phyloP scores from a whole-genome alignment of 2,888 invertebrate species.

The Gastracanthus pulcherrimus region DNA sequence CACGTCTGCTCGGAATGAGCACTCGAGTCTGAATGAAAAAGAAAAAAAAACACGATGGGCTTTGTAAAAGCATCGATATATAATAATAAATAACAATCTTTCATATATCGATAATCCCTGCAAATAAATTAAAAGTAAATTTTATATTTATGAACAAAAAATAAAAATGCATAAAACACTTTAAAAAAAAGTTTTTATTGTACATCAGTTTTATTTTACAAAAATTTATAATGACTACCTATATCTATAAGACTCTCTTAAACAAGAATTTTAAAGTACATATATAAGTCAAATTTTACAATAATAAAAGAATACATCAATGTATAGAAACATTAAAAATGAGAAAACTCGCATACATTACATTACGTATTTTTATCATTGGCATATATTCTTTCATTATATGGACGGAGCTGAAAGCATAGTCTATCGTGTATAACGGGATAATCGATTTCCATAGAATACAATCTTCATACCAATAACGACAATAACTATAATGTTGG shows the following conservation, averaged over 20 bases:
- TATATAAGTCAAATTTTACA: neutral
- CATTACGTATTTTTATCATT: constrained; percentile 45
- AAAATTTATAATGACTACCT: constrained; percentile 39
- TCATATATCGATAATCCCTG: no score
- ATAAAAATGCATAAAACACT: neutral
- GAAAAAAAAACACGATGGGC: no score
- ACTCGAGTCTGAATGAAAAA: no score
- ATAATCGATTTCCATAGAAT: constrained; percentile 55
- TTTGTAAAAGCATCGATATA: no score
- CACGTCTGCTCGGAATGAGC: no score
- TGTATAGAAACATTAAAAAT: constrained; percentile 16
- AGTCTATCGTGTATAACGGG: constrained; percentile 60
- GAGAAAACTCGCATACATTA: constrained; percentile 14
- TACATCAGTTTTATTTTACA: constrained; percentile 47
- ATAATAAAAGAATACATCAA: constrained; percentile 25
- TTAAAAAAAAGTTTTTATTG: constrained; percentile 51
- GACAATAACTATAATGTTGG: constrained; percentile 43
- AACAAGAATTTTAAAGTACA: neutral
- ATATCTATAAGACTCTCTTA: constrained; percentile 2
- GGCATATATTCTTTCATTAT: constrained; percentile 52
- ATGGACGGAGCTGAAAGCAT: constrained; percentile 73
- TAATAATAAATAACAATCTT: no score
- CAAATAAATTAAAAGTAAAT: no score
- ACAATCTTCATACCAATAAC: constrained; percentile 53
- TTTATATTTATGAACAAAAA: no score